These are phyloP conservation scores for Formica aserva DNA, from an alignment of 2,888 invertebrate species.

Conservation along the genomic window DNA sequence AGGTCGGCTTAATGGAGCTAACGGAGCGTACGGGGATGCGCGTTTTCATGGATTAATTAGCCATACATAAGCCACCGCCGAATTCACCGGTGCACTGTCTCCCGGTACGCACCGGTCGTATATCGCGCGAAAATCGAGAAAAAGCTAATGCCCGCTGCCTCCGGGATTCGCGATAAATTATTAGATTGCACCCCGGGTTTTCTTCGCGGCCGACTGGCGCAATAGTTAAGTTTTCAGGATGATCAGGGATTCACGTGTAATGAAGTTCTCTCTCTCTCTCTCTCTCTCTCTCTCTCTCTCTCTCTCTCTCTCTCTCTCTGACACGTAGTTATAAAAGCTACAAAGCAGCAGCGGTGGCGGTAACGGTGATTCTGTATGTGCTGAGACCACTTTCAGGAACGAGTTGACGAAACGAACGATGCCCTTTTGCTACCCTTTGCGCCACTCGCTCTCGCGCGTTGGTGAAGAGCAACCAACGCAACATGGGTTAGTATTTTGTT, in stretches of 20 bases:
- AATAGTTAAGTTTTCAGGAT: constrained; percentile 70
- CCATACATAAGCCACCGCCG: constrained; percentile 76
- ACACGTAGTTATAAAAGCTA: constrained; percentile 10
- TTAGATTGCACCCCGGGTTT: constrained; percentile 58
- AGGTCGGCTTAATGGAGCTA: constrained; percentile 74
- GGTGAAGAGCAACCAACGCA: background rate
- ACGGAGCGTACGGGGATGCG: constrained; percentile 67
- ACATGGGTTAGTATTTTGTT: constrained; percentile 32
- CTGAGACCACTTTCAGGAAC: constrained; percentile 6
- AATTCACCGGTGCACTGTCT: constrained; percentile 13
- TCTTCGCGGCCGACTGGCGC: constrained; percentile 20
- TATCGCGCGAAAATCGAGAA: constrained; percentile 60
- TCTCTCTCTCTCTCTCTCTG: background rate
- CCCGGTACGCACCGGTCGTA: constrained; percentile 11
- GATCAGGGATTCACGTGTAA: constrained; percentile 66
- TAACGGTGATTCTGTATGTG: background rate
- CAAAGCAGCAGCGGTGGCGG: constrained; percentile 11
- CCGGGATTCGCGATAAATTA: constrained; percentile 66
- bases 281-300: background rate
- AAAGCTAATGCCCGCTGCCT: constrained; percentile 20
- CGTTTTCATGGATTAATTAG: constrained; percentile 79
- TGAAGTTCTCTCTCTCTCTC: constrained; percentile 50
- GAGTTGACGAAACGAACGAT: constrained; percentile 19
- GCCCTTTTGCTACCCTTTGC: constrained; percentile 25
- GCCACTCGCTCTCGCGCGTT: background rate